Percentiles rank a stretch among this genome's conserved stretches.
Conservation (phyloP, 2,888 invertebrate genomes). For the Drosophila paranaensis region DNA sequence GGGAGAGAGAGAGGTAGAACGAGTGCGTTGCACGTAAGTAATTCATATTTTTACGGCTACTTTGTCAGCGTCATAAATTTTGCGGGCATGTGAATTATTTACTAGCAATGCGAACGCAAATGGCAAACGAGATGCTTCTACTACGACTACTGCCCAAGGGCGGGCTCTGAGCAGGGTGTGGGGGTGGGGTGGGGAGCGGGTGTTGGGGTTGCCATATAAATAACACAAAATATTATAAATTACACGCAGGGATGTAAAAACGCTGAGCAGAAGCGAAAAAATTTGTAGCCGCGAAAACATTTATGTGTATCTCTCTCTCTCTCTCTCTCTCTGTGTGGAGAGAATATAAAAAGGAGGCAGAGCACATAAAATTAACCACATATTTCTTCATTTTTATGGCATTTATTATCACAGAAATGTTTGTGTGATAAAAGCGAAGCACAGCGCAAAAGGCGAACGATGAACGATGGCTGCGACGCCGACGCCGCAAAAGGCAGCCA, state of each 20-base stretch:
- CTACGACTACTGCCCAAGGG: not conserved
- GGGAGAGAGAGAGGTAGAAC: not conserved
- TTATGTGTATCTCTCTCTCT: constrained; percentile 40
- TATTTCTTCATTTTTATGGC: constrained; percentile 83
- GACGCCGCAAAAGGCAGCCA: constrained; percentile 70
- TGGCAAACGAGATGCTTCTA: constrained; percentile 35
- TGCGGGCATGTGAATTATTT: constrained; percentile 74
- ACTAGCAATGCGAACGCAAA: constrained; percentile 73
- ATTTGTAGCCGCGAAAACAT: constrained; percentile 79
- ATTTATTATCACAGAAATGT: constrained; percentile 82
- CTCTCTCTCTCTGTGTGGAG: constrained; percentile 5
- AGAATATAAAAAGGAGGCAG: constrained; percentile 72
- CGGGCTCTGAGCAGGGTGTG: not conserved
- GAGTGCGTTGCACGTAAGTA: constrained; percentile 52
- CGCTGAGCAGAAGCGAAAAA: constrained; percentile 59
- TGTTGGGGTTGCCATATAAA: constrained; percentile 60
- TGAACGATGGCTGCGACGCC: constrained; percentile 41
- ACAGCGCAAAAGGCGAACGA: constrained; percentile 58
- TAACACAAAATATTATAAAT: constrained; percentile 79
- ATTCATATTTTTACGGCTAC: constrained; percentile 80
- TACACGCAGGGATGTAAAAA: constrained; percentile 73
- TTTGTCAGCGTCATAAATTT: constrained; percentile 78
- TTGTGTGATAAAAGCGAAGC: constrained; percentile 81
- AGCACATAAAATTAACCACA: constrained; percentile 83
- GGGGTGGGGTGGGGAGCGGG: not conserved